Evolutionary conservation across 2,888 invertebrate genomes (phyloP).

Genomic region (Sinodicranocentrus sp.): DNA sequence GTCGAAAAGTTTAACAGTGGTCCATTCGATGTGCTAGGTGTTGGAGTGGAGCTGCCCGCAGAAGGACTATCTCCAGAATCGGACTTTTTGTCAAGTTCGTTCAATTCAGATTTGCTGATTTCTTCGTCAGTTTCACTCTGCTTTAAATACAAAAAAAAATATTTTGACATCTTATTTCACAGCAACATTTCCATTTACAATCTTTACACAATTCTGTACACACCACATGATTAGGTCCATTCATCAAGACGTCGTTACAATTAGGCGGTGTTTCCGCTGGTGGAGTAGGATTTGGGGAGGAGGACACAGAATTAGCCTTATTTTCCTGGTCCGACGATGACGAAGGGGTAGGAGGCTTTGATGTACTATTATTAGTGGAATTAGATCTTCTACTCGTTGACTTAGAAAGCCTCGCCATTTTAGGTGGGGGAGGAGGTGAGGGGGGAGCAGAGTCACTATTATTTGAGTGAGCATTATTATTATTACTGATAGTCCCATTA

Average conservation of each 20-base stretch:
- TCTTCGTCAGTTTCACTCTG: conserved; percentile 72
- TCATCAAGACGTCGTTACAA: conserved; percentile 44
- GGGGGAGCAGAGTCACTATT: conserved; percentile 60
- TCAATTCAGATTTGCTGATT: conserved; percentile 56
- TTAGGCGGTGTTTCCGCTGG: conserved; percentile 33
- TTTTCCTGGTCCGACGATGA: conserved; percentile 58
- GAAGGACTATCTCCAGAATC: conserved; percentile 70
- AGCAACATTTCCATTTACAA: no score
- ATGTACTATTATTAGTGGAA: conserved; percentile 61
- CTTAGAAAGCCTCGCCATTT: conserved; percentile 67
- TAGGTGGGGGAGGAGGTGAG: conserved; percentile 63
- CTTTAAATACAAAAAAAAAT: conserved; percentile 7
- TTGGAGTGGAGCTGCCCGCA: conserved; percentile 60
- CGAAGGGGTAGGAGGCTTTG: conserved; percentile 57
- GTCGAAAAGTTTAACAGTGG: conserved; percentile 79
- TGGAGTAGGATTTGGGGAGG: conserved; percentile 37
- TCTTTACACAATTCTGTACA: conserved; percentile 4
- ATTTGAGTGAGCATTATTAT: conserved; percentile 65
- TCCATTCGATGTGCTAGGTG: conserved; percentile 69
- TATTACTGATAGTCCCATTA: conserved; percentile 63
- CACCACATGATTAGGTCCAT: conserved; percentile 68
- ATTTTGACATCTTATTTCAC: not conserved
- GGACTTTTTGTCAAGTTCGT: conserved; percentile 69
- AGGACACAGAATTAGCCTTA: conserved; percentile 48
- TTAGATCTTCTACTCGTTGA: conserved; percentile 60